These are phyloP conservation scores for Callocephalon fimbriatum DNA, from an alignment of 2,113 vertebrate genomes.

Conservation along the genomic window DNA sequence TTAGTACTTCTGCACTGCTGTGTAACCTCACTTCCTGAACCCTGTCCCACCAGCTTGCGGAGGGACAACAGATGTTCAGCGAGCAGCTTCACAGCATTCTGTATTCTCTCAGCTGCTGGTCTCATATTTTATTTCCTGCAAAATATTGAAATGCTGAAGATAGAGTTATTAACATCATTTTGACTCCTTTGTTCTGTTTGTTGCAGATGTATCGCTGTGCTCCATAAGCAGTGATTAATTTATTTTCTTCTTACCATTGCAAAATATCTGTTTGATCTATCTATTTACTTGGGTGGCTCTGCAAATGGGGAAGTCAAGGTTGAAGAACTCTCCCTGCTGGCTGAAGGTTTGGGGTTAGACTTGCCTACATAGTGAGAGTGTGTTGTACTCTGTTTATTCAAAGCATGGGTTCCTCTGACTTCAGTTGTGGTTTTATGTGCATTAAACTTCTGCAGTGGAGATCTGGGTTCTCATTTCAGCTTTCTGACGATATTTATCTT, in stretches of 20 bases:
- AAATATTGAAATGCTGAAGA: background rate
- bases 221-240: background rate
- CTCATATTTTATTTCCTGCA: background rate
- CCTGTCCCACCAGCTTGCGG: accelerated
- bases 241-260: background rate
- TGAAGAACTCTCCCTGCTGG: background rate
- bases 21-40: background rate
- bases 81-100: background rate
- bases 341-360: background rate
- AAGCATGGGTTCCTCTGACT: background rate
- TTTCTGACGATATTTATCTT: background rate
- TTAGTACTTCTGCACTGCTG: background rate
- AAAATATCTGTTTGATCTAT: background rate
- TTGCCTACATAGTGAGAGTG: accelerated
- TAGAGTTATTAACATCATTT: background rate
- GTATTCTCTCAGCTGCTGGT: background rate
- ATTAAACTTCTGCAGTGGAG: background rate
- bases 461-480: background rate
- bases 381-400: background rate
- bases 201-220: accelerated
- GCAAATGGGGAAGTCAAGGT: background rate
- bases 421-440: background rate
- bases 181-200: background rate
- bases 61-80: background rate
- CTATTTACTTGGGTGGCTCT: background rate